Conservation (phyloP, 2,113 vertebrate species). For the Seriola rivoliana region DNA sequence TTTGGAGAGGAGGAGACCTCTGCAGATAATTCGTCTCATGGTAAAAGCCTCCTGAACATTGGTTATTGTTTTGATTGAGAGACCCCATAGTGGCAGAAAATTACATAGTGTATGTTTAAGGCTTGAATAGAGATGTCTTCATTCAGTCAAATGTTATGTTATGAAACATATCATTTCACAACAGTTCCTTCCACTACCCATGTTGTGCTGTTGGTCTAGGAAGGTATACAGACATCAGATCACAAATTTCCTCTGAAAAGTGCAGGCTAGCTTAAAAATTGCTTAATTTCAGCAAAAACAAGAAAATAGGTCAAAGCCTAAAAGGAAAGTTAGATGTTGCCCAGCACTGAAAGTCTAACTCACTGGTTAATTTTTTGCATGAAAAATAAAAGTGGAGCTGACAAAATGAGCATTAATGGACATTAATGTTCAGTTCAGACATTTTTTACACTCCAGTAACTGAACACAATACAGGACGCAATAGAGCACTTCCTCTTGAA, state of each 20-base stretch:
- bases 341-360: not conserved
- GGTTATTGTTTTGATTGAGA: no score
- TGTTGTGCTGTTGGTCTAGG: not conserved
- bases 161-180: no score
- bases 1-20: no score
- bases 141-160: no score
- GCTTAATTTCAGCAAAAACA: conserved; percentile 19
- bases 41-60: no score
- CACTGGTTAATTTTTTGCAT: not conserved
- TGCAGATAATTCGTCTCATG: no score
- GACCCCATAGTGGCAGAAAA: no score
- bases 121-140: no score
- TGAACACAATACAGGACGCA: not conserved
- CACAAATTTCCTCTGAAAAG: conserved; percentile 19
- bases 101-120: no score
- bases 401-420: not conserved
- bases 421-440: not conserved
- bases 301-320: not conserved
- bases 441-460: not conserved
- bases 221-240: not conserved
- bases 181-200: not conserved
- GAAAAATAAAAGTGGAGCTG: not conserved
- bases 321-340: not conserved
- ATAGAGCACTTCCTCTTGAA: conserved; percentile 7
- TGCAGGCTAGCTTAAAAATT: not conserved